phyloP scores from a whole-genome alignment of 2,888 invertebrate species.

The Thymelicus sylvestris region DNA sequence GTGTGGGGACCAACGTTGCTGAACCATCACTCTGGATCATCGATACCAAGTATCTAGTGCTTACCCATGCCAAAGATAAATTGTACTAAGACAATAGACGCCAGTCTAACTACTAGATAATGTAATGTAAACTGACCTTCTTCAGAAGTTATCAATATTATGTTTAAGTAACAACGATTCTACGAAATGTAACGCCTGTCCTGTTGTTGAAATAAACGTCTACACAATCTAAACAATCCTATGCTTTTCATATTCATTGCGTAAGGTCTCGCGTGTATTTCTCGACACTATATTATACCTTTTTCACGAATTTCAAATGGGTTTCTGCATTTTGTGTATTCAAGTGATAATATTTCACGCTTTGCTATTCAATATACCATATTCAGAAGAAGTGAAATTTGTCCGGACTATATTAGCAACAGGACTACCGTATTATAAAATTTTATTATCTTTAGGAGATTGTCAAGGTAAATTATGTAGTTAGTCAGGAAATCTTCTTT shows the following conservation, averaged over 20 bases:
- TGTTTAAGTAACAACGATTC: neutral
- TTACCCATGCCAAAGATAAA: too few relatives aligned
- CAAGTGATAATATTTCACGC: slow-evolving; percentile 7
- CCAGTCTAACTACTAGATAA: neutral
- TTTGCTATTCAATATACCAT: slow-evolving; percentile 25
- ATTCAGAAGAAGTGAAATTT: slow-evolving; percentile 47
- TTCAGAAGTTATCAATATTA: neutral
- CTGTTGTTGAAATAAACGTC: neutral
- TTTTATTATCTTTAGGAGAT: slow-evolving; percentile 60
- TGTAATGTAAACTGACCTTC: neutral
- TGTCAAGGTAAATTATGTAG: slow-evolving; percentile 60
- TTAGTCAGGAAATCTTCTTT: too few relatives aligned
- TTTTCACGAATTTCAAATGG: slow-evolving; percentile 25
- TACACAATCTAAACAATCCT: neutral
- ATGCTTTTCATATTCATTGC: neutral
- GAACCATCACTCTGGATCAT: too few relatives aligned
- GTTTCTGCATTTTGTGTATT: neutral
- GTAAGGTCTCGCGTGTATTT: neutral
- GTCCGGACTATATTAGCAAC: slow-evolving; percentile 56
- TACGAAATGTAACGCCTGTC: neutral
- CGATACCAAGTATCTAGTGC: too few relatives aligned
- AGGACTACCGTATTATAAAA: slow-evolving; percentile 64
- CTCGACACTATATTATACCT: neutral
- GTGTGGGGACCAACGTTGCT: too few relatives aligned
- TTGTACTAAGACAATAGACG: too few relatives aligned